These are phyloP conservation scores for Hemicordylus capensis DNA, from an alignment of 2,113 vertebrate genomes.

Conservation along the genomic window DNA sequence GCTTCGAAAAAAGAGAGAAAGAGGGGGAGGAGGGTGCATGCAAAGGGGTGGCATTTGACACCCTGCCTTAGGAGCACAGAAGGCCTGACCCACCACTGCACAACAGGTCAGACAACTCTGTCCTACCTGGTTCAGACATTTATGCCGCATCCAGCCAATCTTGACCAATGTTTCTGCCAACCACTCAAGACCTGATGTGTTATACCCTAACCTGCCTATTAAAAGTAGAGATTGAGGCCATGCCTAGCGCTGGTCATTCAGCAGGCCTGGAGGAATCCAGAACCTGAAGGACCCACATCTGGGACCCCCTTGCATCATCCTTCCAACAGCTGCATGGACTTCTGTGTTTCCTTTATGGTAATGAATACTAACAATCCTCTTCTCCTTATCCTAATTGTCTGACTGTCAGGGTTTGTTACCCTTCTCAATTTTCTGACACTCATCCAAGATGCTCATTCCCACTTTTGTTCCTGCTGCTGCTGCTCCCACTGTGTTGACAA, in stretches of 20 bases:
- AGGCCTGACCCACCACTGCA: too few species aligned
- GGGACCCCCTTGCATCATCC: background rate
- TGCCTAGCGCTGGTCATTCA: background rate
- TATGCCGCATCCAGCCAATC: too few species aligned
- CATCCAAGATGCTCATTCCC: constrained; percentile 62
- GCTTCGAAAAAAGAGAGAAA: too few species aligned
- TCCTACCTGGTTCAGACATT: background rate
- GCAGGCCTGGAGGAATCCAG: background rate
- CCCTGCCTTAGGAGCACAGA: too few species aligned
- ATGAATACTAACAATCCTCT: constrained; percentile 76
- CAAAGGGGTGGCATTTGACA: too few species aligned
- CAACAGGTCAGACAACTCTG: too few species aligned
- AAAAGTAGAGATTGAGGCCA: background rate
- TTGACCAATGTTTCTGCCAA: background rate
- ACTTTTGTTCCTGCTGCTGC: constrained; percentile 42
- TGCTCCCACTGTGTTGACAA: constrained; percentile 75
- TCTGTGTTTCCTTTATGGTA: constrained; percentile 47
- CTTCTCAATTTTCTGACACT: constrained; percentile 70
- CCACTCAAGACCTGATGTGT: too few species aligned
- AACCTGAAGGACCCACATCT: background rate
- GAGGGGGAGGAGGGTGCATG: too few species aligned
- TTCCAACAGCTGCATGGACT: constrained; percentile 47
- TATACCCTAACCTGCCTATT: background rate
- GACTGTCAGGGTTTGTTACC: constrained; percentile 74
- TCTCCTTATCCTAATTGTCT: constrained; percentile 72